Evolutionary conservation across 2,113 vertebrate genomes (phyloP), one percentile per base, ranked within the genome.

Genomic region (Oxyura jamaicensis): DNA sequence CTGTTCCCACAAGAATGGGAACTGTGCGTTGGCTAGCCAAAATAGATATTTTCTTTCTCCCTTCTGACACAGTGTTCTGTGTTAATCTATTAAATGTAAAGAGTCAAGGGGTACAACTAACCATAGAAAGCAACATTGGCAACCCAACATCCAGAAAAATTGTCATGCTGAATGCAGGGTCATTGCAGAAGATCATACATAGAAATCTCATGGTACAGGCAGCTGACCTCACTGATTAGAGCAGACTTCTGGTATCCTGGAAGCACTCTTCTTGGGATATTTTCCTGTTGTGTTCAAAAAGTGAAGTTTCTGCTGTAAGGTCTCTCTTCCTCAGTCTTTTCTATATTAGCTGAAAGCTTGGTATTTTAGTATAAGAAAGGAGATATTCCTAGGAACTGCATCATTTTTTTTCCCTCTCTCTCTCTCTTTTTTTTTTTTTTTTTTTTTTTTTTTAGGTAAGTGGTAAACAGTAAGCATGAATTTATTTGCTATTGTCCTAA

Each of bases 131-230:
- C 1, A 1, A 17, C 8, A 10, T 31, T 36, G 7, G 4, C 53
- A 72, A 16, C n/a, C 10, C 2, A 1, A 12, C 26, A 44, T 41
- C 53, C 39, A 79, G 81, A 60, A 59, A 58, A 81, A 17, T 3
- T 5, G 3, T 44, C 36, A 5, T 4, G 2, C 12, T 78, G 23
- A 28, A 71, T 78, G 14, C 1, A 1, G 17, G 83, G 4, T 26
- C 6, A 3, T 8, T 42, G 55, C 3, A 2, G 67, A 86, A 80
- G 11, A 52, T 48, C 2, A 1, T 39, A 55, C 0, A 1, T 65
- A 23, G 33, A 52, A 92, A 26, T 53, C 5, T 13, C 39, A 56
- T 26, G 6, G 10, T 69, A 15, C 41, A 19, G 66, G 17, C 29
- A 88, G 23, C 11, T 60, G 28, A 48, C 17, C 26, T 31, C 41